Percentiles rank a stretch among this genome's conserved stretches.
These are phyloP conservation scores for Pleuronectes platessa DNA, from an alignment of 2,113 vertebrate species.

Conservation along the genomic window DNA sequence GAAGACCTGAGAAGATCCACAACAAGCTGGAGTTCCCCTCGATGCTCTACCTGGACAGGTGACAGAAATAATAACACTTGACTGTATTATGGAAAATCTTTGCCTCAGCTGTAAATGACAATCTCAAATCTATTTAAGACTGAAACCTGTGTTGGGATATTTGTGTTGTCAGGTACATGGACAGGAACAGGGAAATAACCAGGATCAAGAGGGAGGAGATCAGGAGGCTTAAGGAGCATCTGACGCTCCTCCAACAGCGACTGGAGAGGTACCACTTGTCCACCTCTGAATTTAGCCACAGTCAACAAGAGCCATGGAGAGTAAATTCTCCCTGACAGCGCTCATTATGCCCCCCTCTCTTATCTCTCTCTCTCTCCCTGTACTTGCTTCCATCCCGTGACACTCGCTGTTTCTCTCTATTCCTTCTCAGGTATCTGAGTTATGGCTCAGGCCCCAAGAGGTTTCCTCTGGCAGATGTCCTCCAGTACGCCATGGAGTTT, in stretches of 20 bases:
- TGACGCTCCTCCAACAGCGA: conserved; percentile 95
- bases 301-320: conserved; percentile 12
- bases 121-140: not conserved
- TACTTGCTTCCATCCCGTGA: conserved; percentile 3
- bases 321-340: conserved; percentile 8
- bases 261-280: conserved; percentile 89
- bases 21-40: conserved; percentile 98
- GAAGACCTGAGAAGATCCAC: conserved; percentile 99
- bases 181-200: conserved; percentile 96
- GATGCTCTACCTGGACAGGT: conserved; percentile 99
- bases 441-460: conserved; percentile 98
- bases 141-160: not conserved
- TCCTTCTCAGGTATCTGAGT: conserved; percentile 89
- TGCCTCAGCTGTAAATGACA: not conserved
- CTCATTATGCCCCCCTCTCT: not conserved
- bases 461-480: conserved; percentile 97
- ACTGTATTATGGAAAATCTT: not conserved
- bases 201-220: conserved; percentile 98
- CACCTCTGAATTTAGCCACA: conserved; percentile 9
- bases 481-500: conserved; percentile 98
- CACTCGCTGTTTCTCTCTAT: not conserved
- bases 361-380: not conserved
- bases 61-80: conserved; percentile 4
- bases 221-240: conserved; percentile 95
- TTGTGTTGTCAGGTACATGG: conserved; percentile 89